Base-by-base conservation (phyloP, 2,888 invertebrate species). In the Lasioglossum pauxillum region DNA sequence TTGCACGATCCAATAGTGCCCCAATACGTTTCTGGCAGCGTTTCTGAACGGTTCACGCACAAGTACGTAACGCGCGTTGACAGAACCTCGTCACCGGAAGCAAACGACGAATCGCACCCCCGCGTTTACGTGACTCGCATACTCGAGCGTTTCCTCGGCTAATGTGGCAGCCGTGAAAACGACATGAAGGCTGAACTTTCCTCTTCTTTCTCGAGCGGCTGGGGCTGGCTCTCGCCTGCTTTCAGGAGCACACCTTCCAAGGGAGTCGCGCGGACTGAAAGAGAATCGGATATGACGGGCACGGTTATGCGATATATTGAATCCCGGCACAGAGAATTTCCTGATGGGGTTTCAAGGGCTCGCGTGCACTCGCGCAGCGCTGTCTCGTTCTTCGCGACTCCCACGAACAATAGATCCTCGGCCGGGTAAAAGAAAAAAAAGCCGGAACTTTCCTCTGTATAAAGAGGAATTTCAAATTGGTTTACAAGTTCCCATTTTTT, bases 71-170 rank as follows among this genome's bases (percentile, higher is more conserved):
- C 75, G 44, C 84, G 71, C 71, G 73, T 77, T 82, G 91, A 89
- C 80, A 83, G 87, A 84, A 88, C 88, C 88, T 85, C 87, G 89
- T 90, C 91, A 90, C 89, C 89, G 90, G 88, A 87, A 92, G 90
- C 91, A 92, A 94, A 93, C 93, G 93, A 91, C 91, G 91, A 91
- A 91, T 91, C 90, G 90, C 91, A 87, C 83, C 88, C 79, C 67
- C 80, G 75, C 75, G 81, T 67, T 72, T 83, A 90, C 91, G 91
- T 92, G 91, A 91, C 91, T 91, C 86, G 91, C 91, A 87, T 91
- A 57, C 57, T 81, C 85, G 73, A 79, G 75, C 78, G 57, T 72
- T 67, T 75, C 49, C 31, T 76, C 41, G 71, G 83, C 86, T 91
- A 91, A 91, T 90, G 88, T 84, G 90, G 76, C 82, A 83, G 60